Percentiles rank a stretch among this genome's conserved stretches.
Conservation (phyloP, 2,113 vertebrate genomes). For the Percopsis transmontana region DNA sequence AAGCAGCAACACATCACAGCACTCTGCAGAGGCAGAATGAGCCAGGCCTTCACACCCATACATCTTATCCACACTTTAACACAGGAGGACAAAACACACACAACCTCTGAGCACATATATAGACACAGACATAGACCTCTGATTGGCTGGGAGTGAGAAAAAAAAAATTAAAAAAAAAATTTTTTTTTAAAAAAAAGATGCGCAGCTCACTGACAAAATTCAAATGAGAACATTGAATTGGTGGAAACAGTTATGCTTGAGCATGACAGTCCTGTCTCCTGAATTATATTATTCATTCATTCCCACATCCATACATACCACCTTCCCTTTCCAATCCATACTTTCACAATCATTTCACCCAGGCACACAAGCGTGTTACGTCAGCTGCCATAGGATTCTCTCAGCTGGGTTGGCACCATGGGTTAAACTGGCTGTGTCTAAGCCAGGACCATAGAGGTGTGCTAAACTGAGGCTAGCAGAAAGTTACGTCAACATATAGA, state of each 20-base stretch:
- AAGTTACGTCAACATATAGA: constrained; percentile 8
- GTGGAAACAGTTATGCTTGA: constrained; percentile 18
- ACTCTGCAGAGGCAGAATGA: constrained; percentile 44
- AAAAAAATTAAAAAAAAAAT: too few relatives aligned
- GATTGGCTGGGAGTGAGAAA: constrained; percentile 45
- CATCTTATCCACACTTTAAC: constrained; percentile 41
- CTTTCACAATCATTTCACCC: neutral
- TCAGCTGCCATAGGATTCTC: neutral
- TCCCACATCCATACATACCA: constrained; percentile 16
- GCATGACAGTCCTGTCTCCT: constrained; percentile 18
- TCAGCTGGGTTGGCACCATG: neutral
- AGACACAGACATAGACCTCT: constrained; percentile 64
- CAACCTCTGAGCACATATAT: constrained; percentile 61
- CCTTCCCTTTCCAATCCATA: constrained; percentile 9
- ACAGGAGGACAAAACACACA: constrained; percentile 30
- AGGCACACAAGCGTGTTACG: neutral
- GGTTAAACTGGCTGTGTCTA: neutral
- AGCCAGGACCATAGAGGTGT: constrained; percentile 5
- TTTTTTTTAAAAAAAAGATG: too few relatives aligned
- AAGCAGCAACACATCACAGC: constrained; percentile 60
- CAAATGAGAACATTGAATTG: constrained; percentile 50
- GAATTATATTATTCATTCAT: constrained; percentile 18
- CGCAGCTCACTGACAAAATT: constrained; percentile 28
- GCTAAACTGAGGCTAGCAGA: neutral
- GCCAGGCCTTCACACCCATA: constrained; percentile 43